Percentiles rank a stretch among this genome's conserved stretches.
phyloP scores from a whole-genome alignment of 2,888 invertebrate species.

The Nomada ferruginata region DNA sequence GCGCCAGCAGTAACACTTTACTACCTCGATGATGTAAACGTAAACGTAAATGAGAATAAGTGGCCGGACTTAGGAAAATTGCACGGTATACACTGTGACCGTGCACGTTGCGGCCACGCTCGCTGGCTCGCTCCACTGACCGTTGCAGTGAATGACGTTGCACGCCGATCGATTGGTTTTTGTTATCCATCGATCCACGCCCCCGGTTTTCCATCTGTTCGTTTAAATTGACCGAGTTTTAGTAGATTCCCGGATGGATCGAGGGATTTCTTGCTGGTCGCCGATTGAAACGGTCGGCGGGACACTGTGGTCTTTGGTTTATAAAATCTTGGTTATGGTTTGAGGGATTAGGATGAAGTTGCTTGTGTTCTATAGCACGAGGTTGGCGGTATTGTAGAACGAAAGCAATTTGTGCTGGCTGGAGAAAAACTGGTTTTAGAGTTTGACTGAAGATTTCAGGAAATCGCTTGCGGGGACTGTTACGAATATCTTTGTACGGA shows the following conservation, averaged over 20 bases:
- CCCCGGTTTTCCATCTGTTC: conserved; percentile 34
- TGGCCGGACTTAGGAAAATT: conserved; percentile 81
- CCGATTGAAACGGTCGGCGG: not conserved
- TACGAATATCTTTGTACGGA: too few species aligned
- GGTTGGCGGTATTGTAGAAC: not conserved
- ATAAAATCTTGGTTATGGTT: conserved; percentile 35
- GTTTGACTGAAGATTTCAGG: not conserved
- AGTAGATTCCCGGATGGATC: not conserved
- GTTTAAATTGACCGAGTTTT: conserved; percentile 3
- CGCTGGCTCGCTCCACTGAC: conserved; percentile 53
- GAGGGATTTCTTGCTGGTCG: not conserved
- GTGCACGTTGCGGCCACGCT: conserved; percentile 41
- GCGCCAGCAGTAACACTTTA: conserved; percentile 81
- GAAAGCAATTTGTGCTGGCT: conserved; percentile 29
- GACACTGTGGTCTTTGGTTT: not conserved
- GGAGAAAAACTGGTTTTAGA: too few species aligned
- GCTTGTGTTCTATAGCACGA: too few species aligned
- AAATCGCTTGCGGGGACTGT: too few species aligned
- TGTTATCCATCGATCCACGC: conserved; percentile 45
- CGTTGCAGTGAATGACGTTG: conserved; percentile 51
- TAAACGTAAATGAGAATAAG: conserved; percentile 82
- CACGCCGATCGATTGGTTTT: conserved; percentile 49
- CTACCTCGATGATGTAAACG: conserved; percentile 83
- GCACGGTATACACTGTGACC: conserved; percentile 66
- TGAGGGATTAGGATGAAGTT: not conserved